Conservation (phyloP, 2,888 invertebrate genomes). For the Hypsopygia costalis region DNA sequence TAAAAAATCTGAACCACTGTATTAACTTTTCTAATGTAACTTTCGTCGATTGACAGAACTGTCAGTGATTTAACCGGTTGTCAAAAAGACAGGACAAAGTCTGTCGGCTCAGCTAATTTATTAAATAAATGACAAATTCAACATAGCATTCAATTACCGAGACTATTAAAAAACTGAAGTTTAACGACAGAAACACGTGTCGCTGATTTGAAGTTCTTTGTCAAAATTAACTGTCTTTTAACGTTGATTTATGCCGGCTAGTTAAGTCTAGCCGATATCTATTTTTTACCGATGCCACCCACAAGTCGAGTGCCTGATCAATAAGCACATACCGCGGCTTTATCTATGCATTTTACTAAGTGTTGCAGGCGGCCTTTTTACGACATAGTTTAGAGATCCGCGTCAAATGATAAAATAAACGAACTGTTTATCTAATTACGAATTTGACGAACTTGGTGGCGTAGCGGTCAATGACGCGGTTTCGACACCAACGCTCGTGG, state of each 20-base stretch:
- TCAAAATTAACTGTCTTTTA: not conserved
- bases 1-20: no score
- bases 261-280: not conserved
- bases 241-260: slow-evolving; percentile 11
- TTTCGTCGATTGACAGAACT: no score
- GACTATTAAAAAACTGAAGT: not conserved
- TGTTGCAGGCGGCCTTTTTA: slow-evolving; percentile 23
- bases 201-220: not conserved
- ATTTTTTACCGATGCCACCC: slow-evolving; percentile 16
- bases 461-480: no score
- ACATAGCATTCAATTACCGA: slow-evolving; percentile 3
- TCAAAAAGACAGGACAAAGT: no score
- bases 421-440: no score
- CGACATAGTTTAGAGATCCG: slow-evolving; percentile 13
- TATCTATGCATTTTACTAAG: slow-evolving; percentile 24
- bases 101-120: no score
- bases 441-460: no score
- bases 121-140: no score
- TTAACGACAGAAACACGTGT: not conserved
- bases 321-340: slow-evolving; percentile 1
- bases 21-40: no score
- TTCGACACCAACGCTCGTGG: no score
- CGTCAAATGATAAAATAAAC: no score
- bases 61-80: no score
- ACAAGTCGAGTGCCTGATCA: slow-evolving; percentile 10